phyloP scores from a whole-genome alignment of 2,797 vertebrate genomes.

The Falco cherrug region DNA sequence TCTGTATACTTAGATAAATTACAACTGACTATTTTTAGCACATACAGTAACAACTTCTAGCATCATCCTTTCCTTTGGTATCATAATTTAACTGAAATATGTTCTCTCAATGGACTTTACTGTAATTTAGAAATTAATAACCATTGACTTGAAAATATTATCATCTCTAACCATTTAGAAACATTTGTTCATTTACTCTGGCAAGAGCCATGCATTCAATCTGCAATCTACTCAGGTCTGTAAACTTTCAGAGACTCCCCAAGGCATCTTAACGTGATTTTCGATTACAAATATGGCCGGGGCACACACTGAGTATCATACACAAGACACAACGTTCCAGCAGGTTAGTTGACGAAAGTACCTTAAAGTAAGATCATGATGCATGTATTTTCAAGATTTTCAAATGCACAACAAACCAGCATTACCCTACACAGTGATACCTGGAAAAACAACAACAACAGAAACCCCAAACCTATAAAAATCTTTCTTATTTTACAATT shows the following conservation, averaged over 20 bases:
- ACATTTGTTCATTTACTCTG: background rate
- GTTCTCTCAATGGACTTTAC: constrained; percentile 43
- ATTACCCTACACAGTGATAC: background rate
- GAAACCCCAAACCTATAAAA: background rate
- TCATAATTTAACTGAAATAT: constrained; percentile 31
- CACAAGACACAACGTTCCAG: background rate
- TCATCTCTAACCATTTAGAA: constrained; percentile 51
- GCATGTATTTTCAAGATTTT: background rate
- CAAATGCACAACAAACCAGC: background rate
- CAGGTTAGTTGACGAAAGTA: background rate
- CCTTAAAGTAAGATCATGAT: background rate
- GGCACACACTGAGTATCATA: background rate
- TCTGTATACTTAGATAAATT: background rate
- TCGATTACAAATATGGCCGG: background rate
- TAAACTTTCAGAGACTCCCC: constrained; percentile 4
- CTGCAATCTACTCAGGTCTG: background rate
- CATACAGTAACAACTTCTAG: background rate
- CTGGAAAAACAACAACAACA: background rate
- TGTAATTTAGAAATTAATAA: constrained; percentile 60
- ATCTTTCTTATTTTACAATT: background rate
- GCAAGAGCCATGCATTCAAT: constrained; percentile 26
- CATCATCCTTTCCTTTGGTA: background rate
- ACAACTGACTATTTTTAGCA: constrained; percentile 3
- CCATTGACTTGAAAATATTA: constrained; percentile 61
- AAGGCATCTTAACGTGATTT: background rate